Percentiles rank a stretch among this genome's conserved stretches.
phyloP scores from a whole-genome alignment of 2,888 invertebrate species.

The Tipula confusa region DNA sequence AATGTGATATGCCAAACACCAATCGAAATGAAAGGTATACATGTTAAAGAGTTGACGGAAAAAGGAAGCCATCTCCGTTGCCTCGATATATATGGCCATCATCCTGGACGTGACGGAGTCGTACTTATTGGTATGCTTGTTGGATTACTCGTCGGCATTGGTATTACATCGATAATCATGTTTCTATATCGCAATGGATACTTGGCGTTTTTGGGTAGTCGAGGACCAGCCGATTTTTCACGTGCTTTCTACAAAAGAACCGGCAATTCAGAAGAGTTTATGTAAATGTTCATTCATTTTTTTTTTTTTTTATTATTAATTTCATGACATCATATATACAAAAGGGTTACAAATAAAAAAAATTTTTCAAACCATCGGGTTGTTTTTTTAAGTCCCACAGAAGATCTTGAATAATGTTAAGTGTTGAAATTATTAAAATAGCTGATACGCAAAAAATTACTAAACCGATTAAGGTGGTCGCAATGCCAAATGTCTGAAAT shows the following conservation, averaged over 20 bases:
- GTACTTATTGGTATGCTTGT: slow-evolving; percentile 65
- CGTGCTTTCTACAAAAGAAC: slow-evolving; percentile 69
- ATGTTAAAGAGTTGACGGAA: slow-evolving; percentile 56
- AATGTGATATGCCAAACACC: slow-evolving; percentile 62
- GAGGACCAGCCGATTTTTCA: slow-evolving; percentile 58
- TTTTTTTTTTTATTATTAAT: not conserved
- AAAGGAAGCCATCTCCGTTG: slow-evolving; percentile 60
- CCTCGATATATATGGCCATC: slow-evolving; percentile 59
- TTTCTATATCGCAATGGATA: slow-evolving; percentile 62
- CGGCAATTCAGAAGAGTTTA: slow-evolving; percentile 55
- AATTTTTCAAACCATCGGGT: not conserved
- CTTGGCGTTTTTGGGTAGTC: slow-evolving; percentile 56
- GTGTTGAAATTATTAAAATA: not conserved
- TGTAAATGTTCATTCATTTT: not conserved
- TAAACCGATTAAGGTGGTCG: not conserved
- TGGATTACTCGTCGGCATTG: slow-evolving; percentile 60
- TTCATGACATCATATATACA: not conserved
- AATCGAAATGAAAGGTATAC: slow-evolving; percentile 57
- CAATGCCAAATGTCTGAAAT: not conserved
- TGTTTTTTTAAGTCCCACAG: not conserved
- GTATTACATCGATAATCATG: slow-evolving; percentile 58
- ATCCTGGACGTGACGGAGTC: slow-evolving; percentile 64
- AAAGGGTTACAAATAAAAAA: not conserved
- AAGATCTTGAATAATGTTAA: not conserved
- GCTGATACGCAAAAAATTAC: not conserved